A percentile compares a stretch with the other conserved stretches of the same genome.
Evolutionary conservation across 2,888 invertebrate species (phyloP).

Genomic region (Norana najaformis): DNA sequence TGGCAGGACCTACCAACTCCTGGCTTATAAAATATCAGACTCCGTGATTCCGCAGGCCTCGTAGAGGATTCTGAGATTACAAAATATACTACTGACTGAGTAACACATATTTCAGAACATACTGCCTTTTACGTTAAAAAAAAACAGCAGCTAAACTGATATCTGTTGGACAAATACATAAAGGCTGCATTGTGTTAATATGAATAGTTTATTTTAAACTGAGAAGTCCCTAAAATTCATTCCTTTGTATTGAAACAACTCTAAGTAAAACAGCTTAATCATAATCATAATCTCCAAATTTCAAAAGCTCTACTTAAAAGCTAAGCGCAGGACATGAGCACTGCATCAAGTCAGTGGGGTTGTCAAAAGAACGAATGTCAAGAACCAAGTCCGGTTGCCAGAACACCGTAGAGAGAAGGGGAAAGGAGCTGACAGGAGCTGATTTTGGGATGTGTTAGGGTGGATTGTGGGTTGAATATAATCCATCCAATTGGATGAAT

Average conservation of each 20-base stretch:
- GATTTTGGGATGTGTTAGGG: too few species aligned
- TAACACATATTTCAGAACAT: background rate
- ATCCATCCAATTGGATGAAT: background rate
- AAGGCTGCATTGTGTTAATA: background rate
- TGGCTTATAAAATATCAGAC: background rate
- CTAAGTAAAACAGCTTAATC: too few species aligned
- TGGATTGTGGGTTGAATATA: background rate
- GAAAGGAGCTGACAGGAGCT: too few species aligned
- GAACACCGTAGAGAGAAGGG: too few species aligned
- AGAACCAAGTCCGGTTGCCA: too few species aligned
- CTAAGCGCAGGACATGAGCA: too few species aligned
- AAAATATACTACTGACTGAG: background rate
- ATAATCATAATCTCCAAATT: too few species aligned
- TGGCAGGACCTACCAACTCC: slow-evolving; percentile 13
- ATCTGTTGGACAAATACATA: background rate
- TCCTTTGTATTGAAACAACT: too few species aligned
- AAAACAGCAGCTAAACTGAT: background rate
- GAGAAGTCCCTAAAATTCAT: background rate
- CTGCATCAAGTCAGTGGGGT: too few species aligned
- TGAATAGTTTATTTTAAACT: background rate
- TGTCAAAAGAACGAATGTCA: too few species aligned
- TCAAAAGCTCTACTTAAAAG: too few species aligned
- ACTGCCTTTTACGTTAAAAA: background rate
- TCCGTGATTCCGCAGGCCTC: background rate
- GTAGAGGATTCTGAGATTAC: background rate